phyloP scores from a whole-genome alignment of 2,797 vertebrate genomes.

The Thripadectes ignobilis region DNA sequence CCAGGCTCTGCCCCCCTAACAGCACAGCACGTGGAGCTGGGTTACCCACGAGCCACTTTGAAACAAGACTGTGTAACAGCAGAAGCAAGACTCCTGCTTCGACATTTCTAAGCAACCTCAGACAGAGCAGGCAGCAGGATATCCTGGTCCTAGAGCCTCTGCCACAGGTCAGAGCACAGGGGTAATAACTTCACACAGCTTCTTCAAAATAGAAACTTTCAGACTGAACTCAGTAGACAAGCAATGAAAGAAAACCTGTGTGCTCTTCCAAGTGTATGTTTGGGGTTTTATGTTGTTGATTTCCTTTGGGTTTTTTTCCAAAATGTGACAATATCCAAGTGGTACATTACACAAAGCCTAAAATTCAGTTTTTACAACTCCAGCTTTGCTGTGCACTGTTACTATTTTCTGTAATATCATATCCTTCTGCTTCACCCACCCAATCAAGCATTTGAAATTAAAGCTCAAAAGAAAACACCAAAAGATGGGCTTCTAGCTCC shows the following conservation, averaged over 20 bases:
- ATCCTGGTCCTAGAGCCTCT: neutral
- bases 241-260: neutral
- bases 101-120: neutral
- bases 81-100: neutral
- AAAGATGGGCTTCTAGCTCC: neutral
- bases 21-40: fast-evolving
- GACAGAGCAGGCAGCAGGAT: neutral
- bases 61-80: neutral
- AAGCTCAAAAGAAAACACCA: neutral
- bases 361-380: neutral
- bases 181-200: fast-evolving
- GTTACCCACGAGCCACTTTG: neutral
- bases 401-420: neutral
- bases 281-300: neutral
- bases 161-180: neutral
- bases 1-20: neutral
- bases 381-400: neutral
- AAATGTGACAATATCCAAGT: neutral
- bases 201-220: neutral
- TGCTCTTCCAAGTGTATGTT: neutral
- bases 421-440: neutral
- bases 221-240: neutral
- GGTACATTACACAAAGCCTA: neutral
- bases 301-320: fast-evolving
- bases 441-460: neutral